Evolutionary conservation across 2,888 invertebrate genomes (phyloP), one percentile per base, ranked within the genome.

Genomic region (Ectobius pallidus): DNA sequence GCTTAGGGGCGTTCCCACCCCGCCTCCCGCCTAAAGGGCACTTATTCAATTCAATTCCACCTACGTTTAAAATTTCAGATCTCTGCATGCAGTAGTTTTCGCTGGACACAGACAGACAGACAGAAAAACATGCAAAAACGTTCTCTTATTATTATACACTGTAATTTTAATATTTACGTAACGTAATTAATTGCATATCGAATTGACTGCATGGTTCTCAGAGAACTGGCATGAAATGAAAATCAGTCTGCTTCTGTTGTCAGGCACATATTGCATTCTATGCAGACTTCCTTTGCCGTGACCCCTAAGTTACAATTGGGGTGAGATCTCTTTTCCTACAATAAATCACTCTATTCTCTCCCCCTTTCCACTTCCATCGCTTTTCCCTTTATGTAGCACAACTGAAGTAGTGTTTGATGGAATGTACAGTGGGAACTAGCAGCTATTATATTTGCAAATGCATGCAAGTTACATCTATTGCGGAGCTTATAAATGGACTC

Each of bases 321-420:
- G 22, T 14, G 18, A 58, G 58, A 30, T 30, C 30, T 58, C 58
- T 58, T 30, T 52, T 46, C 58, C 55, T 55, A 55, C 55, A 55
- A 27, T 27, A 22, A 55, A 27, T 55, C 27, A 55, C 55, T 55
- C 20, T 16, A 9, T 16, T 22, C 1, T 18, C 22, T 18, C n/a
- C 18, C n/a, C 22, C 52, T 6, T 20, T 18, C 7, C 22, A 3
- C 22, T 30, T 7, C 58, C 7, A n/a, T n/a, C 7, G 9, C 25
- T 14, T 46, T 14, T 32, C 11, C 30, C 30, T 3, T 30, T 30
- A 7, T 34, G 6, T 6, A 34, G 11, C 34, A 11, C 11, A n/a
- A 30, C 30, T 14, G n/a, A 58, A 58, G 25, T 20, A n/a, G 58
- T n/a, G 27, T 52, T 52, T 52, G 52, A 52, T 52, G 22, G 18